Evolutionary conservation across 2,113 vertebrate genomes (phyloP).

Genomic region (Lepisosteus osseus): DNA sequence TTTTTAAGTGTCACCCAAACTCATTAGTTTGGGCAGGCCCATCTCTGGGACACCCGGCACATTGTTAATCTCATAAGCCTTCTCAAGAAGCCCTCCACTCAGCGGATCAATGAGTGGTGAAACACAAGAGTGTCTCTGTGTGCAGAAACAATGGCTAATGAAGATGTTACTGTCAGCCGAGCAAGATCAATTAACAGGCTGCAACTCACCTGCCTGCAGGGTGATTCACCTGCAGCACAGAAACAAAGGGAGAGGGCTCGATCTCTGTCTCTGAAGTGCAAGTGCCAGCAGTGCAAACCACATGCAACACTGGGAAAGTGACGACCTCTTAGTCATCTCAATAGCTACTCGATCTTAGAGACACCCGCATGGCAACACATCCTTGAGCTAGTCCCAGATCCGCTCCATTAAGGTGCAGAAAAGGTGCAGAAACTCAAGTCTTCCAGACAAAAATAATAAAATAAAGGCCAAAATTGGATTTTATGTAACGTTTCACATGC

Average conservation of each 20-base stretch:
- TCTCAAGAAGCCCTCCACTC: slow-evolving; percentile 12
- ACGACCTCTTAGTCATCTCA: slow-evolving; percentile 10
- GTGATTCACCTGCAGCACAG: slow-evolving; percentile 27
- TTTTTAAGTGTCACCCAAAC: slow-evolving; percentile 36
- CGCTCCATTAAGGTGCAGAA: too few relatives aligned
- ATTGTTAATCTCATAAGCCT: background rate
- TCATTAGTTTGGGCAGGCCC: slow-evolving; percentile 35
- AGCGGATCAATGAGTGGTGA: slow-evolving; percentile 21
- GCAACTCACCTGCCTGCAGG: slow-evolving; percentile 31
- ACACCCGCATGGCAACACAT: background rate
- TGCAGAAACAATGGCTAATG: slow-evolving; percentile 28
- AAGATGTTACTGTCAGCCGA: slow-evolving; percentile 19
- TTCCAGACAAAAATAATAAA: too few relatives aligned
- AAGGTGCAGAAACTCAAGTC: too few relatives aligned
- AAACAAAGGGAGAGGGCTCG: slow-evolving; percentile 18
- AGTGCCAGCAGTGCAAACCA: slow-evolving; percentile 15
- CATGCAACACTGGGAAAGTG: slow-evolving; percentile 21
- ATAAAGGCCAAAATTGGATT: too few relatives aligned
- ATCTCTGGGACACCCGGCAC: slow-evolving; percentile 25
- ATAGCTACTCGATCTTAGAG: background rate
- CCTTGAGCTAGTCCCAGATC: background rate
- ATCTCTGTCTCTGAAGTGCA: slow-evolving; percentile 18
- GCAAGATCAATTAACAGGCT: background rate
- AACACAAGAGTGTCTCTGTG: slow-evolving; percentile 30
- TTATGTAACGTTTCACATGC: too few relatives aligned